These are phyloP conservation scores for Muricea muricata DNA, from an alignment of 92 coral and sea anemone species.

Conservation along the genomic window DNA sequence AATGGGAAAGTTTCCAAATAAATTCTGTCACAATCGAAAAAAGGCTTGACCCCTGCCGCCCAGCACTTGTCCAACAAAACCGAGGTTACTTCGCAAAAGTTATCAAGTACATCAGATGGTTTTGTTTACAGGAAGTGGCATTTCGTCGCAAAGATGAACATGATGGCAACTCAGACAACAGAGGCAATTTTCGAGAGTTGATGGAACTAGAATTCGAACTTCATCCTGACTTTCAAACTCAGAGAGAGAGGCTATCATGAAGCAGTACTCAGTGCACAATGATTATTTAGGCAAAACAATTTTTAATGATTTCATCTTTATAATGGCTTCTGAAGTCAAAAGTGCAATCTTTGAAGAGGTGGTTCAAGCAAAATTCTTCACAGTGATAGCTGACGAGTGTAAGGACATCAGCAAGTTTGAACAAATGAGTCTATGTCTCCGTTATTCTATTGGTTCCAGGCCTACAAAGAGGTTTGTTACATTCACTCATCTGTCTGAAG, in stretches of 20 bases:
- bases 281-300: conserved; percentile 24
- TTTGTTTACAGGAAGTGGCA: conserved; percentile 21
- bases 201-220: conserved; percentile 25
- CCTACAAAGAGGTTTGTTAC: neutral
- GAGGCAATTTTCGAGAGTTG: conserved; percentile 24
- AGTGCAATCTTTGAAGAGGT: conserved; percentile 19
- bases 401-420: conserved; percentile 17
- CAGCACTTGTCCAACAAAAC: neutral
- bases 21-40: conserved; percentile 9
- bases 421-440: conserved; percentile 26
- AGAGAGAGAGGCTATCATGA: conserved; percentile 23
- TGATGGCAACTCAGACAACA: conserved; percentile 8
- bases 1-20: conserved; percentile 11
- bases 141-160: conserved; percentile 5
- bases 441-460: conserved; percentile 29
- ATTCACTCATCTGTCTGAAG: conserved; percentile 21
- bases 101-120: conserved; percentile 21
- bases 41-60: conserved; percentile 5
- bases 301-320: conserved; percentile 13
- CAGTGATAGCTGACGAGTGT: conserved; percentile 19
- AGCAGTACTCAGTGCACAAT: conserved; percentile 16
- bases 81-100: neutral
- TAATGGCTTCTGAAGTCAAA: conserved; percentile 23
- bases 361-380: conserved; percentile 13
- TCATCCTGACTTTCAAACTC: conserved; percentile 13